Percentiles rank a stretch among this genome's conserved stretches.
Evolutionary conservation across 2,888 invertebrate genomes (phyloP).

Genomic region (Tetragonula carbonaria): DNA sequence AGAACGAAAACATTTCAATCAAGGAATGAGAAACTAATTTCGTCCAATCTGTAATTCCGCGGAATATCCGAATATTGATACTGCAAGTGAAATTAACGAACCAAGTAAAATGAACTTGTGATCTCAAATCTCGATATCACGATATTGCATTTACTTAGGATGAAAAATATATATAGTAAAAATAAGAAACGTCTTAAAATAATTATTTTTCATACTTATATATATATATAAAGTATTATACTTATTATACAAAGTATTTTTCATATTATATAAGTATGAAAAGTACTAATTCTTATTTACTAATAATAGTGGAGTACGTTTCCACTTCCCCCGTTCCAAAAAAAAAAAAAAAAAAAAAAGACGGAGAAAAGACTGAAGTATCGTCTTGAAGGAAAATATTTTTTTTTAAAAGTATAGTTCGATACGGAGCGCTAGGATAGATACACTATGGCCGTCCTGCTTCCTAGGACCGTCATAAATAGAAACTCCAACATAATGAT

Average conservation of each 20-base stretch:
- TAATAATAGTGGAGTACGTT: background rate
- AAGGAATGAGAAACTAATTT: background rate
- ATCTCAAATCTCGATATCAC: background rate
- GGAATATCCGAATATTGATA: background rate
- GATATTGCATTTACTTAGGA: background rate
- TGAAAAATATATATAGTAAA: too few species aligned
- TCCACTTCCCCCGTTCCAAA: background rate
- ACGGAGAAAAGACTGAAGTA: background rate
- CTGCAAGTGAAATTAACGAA: background rate
- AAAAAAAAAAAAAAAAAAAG: background rate
- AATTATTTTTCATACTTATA: too few species aligned
- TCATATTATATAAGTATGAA: too few species aligned
- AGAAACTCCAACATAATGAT: conserved; percentile 72
- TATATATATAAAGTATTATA: too few species aligned
- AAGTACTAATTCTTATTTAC: too few species aligned
- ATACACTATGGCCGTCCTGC: conserved; percentile 20
- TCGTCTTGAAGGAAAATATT: conserved; percentile 2
- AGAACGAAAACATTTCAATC: too few species aligned
- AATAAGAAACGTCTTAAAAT: too few species aligned
- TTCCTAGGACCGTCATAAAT: conserved; percentile 64
- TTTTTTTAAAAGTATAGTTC: conserved; percentile 21
- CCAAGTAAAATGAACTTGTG: background rate
- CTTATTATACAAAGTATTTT: too few species aligned
- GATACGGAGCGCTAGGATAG: conserved; percentile 21
- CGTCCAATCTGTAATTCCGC: background rate